A percentile compares a stretch with the other conserved stretches of the same genome.
Evolutionary conservation across 2,797 vertebrate genomes (phyloP).

Genomic region (Pangasius larnaudii): DNA sequence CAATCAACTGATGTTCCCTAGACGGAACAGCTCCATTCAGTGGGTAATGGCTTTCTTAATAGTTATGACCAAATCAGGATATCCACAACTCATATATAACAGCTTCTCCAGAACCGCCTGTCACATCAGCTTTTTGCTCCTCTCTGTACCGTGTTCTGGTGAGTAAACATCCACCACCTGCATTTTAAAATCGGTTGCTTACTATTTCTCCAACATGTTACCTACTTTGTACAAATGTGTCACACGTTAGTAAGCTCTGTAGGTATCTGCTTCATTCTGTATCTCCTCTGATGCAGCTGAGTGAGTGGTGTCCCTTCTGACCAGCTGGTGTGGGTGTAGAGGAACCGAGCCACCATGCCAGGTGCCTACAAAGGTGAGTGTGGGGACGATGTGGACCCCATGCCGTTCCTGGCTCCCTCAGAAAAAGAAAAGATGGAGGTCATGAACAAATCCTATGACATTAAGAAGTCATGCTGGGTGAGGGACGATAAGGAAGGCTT

Average conservation of each 20-base stretch:
- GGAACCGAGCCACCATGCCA: constrained; percentile 62
- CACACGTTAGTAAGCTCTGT: not conserved
- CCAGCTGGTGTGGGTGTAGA: constrained; percentile 34
- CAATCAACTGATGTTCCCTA: constrained; percentile 60
- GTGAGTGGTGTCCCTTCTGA: constrained; percentile 24
- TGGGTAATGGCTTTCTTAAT: constrained; percentile 6
- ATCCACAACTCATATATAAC: not conserved
- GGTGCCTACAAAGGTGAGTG: constrained; percentile 69
- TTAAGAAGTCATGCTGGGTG: constrained; percentile 76
- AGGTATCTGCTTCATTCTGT: not conserved
- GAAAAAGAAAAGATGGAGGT: constrained; percentile 72
- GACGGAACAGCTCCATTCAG: constrained; percentile 47
- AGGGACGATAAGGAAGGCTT: constrained; percentile 73
- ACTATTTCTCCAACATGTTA: not conserved
- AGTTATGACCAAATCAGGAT: not conserved
- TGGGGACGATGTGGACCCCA: constrained; percentile 70
- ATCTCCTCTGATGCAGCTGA: constrained; percentile 19
- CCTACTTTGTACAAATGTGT: not conserved
- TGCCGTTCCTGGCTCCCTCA: constrained; percentile 66
- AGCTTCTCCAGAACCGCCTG: not conserved
- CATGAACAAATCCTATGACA: constrained; percentile 70
- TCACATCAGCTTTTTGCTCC: not conserved
- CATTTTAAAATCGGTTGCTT: not conserved
- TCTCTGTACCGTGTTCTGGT: not conserved
- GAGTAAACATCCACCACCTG: not conserved